phyloP scores from a whole-genome alignment of 2,888 invertebrate species.

The Amitus sp. region DNA sequence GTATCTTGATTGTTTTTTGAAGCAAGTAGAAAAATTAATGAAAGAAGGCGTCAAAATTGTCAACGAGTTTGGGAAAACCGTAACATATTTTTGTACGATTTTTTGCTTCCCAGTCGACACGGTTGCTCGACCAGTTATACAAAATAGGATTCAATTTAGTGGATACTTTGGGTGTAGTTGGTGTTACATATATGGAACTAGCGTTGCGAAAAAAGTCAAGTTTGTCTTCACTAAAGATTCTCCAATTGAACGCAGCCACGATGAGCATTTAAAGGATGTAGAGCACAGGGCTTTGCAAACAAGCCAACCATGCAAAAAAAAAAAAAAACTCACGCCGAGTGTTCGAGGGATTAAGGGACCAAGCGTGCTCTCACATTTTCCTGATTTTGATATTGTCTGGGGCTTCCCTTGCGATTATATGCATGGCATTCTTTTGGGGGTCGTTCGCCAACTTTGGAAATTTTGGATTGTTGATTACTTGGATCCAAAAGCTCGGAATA shows the following conservation, averaged over 20 bases:
- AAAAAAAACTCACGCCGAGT: conserved; percentile 7
- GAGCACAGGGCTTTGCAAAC: too few relatives aligned
- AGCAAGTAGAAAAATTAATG: conserved; percentile 5
- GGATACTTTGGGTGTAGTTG: conserved; percentile 32
- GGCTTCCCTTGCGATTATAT: conserved; percentile 26
- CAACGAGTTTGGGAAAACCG: not conserved
- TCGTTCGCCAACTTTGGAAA: conserved; percentile 15
- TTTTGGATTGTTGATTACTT: conserved; percentile 16
- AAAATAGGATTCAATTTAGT: conserved; percentile 29
- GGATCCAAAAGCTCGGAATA: not conserved
- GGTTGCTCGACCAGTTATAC: conserved; percentile 25
- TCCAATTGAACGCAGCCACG: conserved; percentile 11
- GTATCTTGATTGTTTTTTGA: conserved; percentile 14
- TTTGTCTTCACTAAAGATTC: conserved; percentile 15
- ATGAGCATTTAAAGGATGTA: conserved; percentile 19
- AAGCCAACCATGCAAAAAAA: too few relatives aligned
- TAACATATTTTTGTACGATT: conserved; percentile 8
- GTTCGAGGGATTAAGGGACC: conserved; percentile 22
- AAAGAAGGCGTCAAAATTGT: conserved; percentile 8
- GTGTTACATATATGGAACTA: conserved; percentile 26
- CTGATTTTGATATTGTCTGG: conserved; percentile 29
- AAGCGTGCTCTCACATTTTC: conserved; percentile 8
- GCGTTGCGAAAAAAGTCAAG: conserved; percentile 13
- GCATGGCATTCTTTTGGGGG: conserved; percentile 26
- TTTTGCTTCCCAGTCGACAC: conserved; percentile 25